Conservation (phyloP, 2,888 invertebrate species). For the Ellobium chinense region DNA sequence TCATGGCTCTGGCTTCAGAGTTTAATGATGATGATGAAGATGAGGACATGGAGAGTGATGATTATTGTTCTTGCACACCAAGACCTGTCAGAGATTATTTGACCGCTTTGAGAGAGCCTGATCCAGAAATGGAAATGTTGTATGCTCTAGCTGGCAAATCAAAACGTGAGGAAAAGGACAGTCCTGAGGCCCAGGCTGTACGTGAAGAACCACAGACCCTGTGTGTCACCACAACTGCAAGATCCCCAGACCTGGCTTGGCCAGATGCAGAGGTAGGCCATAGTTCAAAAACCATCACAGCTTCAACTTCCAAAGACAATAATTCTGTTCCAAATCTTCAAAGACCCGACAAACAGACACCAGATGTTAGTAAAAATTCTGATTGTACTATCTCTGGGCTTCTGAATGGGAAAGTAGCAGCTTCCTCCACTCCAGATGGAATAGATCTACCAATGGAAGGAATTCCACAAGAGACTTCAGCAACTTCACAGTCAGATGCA, state of each 20-base stretch:
- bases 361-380: not conserved
- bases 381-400: not conserved
- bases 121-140: not conserved
- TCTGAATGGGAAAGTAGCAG: not conserved
- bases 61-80: not conserved
- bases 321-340: not conserved
- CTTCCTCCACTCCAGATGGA: too few relatives aligned
- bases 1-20: not conserved
- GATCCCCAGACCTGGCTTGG: not conserved
- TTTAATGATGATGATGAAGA: not conserved
- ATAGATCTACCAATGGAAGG: not conserved
- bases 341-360: not conserved
- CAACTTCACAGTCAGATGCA: not conserved
- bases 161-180: not conserved
- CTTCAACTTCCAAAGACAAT: not conserved
- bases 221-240: not conserved
- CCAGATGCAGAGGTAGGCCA: not conserved
- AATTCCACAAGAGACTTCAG: not conserved
- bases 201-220: not conserved
- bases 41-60: not conserved
- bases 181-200: not conserved
- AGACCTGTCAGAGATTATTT: constrained; percentile 8
- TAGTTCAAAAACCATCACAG: not conserved
- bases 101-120: not conserved
- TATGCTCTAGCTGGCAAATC: not conserved